Evolutionary conservation across 2,113 vertebrate genomes (phyloP), one percentile per base, ranked within the genome.

Genomic region (Rynchops niger): DNA sequence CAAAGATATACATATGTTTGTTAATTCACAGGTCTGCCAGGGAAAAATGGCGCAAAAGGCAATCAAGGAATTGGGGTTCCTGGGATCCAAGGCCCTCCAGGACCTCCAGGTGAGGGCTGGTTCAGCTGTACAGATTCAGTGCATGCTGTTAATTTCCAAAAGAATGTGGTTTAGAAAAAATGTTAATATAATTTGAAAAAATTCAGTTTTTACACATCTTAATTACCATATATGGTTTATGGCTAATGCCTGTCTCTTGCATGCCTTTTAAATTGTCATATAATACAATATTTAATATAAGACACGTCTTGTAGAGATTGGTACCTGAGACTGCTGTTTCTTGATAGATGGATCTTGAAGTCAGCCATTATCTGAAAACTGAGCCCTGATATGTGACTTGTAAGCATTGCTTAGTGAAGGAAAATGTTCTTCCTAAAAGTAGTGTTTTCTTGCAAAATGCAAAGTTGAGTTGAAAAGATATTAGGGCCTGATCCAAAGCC

Each of bases 51-150:
- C 6, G 99, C 98, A 62, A 99, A 98, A 80, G 99, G 99, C 52
- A 98, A 27, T 73, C 98, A 98, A 98, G 99, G 99, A 95, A 94
- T 98, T 77, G 98, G 98, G 6, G 95, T 94, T 27, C 96, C 95
- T 93, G 99, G 99, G 88, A 98, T 99, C 32, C 99, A 98, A 89
- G 99, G 99, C 3, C 98, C 98, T 23, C 99, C 98, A 34, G 99
- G 99, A 62, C 98, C 98, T 63, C 98, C 98, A 98, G 99, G 99
- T 99, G 97, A 98, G 95, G n/a, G 25, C 5, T 76, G 38, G 5
- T 40, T 66, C 73, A 83, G 15, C 36, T 62, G 34, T 30, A 15
- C 49, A 52, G 40, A 61, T 72, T 78, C 55, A 74, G 17, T 87
- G 32, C 34, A 50, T 81, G 50, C 32, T 74, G 61, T 27, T 72